Conservation (phyloP, 2,888 invertebrate genomes). For the Iphiclides podalirius region DNA sequence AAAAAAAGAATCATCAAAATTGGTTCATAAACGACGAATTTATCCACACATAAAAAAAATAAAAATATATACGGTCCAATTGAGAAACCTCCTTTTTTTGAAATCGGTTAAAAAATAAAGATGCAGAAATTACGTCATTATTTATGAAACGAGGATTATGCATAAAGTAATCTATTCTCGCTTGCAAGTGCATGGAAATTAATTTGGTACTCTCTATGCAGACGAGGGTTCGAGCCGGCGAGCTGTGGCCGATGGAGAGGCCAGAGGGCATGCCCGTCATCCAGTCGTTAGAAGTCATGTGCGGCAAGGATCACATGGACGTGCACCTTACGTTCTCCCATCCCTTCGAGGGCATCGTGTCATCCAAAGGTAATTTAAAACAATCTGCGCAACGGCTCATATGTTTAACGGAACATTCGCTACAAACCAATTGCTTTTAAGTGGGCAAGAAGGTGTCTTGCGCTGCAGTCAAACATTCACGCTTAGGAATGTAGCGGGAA, state of each 20-base stretch:
- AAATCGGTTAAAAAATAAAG: no score
- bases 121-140: no score
- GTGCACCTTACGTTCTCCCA: constrained; percentile 95
- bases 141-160: no score
- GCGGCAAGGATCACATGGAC: constrained; percentile 97
- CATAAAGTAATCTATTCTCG: no score
- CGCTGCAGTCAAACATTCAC: no score
- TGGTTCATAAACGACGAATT: no score
- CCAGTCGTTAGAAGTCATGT: constrained; percentile 95
- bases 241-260: constrained; percentile 93
- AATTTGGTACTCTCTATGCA: no score
- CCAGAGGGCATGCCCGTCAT: constrained; percentile 95
- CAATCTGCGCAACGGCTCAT: constrained; percentile 11
- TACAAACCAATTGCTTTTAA: constrained; percentile 9
- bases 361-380: constrained; percentile 85
- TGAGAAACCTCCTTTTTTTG: no score
- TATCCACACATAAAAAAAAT: no score
- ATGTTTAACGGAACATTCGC: neutral
- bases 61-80: no score
- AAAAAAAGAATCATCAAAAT: no score
- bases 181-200: no score
- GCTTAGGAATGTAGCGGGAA: neutral
- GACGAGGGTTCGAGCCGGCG: constrained; percentile 79
- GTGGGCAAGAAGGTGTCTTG: neutral
- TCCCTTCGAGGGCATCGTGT: constrained; percentile 95